Evolutionary conservation across 2,797 vertebrate genomes (phyloP), one percentile per base, ranked within the genome.

Genomic region (Myiotriccus ornatus): DNA sequence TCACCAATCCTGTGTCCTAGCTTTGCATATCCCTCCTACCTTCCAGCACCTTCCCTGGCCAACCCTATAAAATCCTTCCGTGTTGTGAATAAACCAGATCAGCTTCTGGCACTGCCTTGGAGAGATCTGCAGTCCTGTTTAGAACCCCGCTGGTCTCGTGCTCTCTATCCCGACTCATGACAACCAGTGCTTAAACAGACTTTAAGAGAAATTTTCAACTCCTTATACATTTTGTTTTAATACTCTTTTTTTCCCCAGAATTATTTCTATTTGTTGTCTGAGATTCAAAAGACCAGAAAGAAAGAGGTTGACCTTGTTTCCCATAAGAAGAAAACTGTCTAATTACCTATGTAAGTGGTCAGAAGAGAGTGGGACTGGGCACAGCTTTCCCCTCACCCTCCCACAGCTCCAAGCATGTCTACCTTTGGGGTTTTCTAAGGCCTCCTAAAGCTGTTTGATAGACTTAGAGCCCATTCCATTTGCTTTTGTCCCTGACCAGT

Each of bases 341-440:
- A 8, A 3, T 34, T 69, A 19, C 18, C 17, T 56, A 15, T 5
- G 17, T 0, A 3, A 49, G 10, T 6, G 7, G 9, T 39, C 1
- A 2, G 44, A 88, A 49, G 8, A 76, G 10, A 79, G 3, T 27
- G 7, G 8, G 6, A 1, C 5, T 68, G 18, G 25, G 35, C 23
- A 24, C 0, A 0, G 9, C 24, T 83, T 80, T 78, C 59, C 17
- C 41, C 1, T 1, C 35, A 77, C 3, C 13, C 5, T 62, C 20
- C 24, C 1, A 1, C n/a, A 71, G 14, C 37, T 79, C 50, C 37
- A 43, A 55, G 7, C 16, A 10, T 50, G 12, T 12, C 14, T 55
- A 7, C 2, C 3, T 62, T 56, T 53, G 44, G n/a, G 9, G 10
- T 67, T 7, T 89, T 32, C 9, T 32, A 30, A 52, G 39, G 12